These are phyloP conservation scores for Polyommatus iphigenia DNA, from an alignment of 2,888 invertebrate genomes.

Conservation along the genomic window DNA sequence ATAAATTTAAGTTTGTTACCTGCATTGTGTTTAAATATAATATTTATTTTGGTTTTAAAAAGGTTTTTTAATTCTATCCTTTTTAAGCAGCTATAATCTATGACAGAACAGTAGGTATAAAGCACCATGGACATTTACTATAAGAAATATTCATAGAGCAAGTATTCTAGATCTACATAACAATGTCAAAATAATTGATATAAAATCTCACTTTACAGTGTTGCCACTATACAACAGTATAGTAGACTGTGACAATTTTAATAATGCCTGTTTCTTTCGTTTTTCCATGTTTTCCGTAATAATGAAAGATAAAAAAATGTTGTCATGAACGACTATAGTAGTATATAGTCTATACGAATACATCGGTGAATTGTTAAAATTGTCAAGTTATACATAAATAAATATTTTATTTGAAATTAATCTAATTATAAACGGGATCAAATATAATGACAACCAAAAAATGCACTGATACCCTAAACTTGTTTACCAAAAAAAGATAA, in stretches of 20 bases:
- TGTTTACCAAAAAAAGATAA: too few species aligned
- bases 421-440: background rate
- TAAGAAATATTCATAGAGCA: background rate
- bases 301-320: background rate
- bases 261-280: background rate
- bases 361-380: background rate
- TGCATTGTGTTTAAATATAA: slow-evolving; percentile 8
- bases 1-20: background rate
- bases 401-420: background rate
- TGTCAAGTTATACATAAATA: background rate
- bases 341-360: too few species aligned
- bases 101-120: background rate
- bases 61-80: background rate
- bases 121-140: background rate
- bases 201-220: slow-evolving; percentile 4
- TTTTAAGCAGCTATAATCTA: background rate
- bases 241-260: background rate
- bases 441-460: too few species aligned
- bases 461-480: too few species aligned
- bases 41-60: slow-evolving; percentile 7
- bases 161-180: background rate
- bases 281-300: too few species aligned
- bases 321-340: background rate
- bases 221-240: background rate
- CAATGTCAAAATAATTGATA: background rate